phyloP scores from a whole-genome alignment of 2,113 vertebrate genomes.

The Mus musculus region GRCm39 chr14:106779501-106780000 shows the following conservation, averaged over 20 bases:
- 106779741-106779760: not conserved
- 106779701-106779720: not conserved
- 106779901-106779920: not conserved
- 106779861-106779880: not conserved
- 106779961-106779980: not conserved
- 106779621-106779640: not conserved
- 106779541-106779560: not conserved
- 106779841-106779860: not conserved
- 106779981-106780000: not conserved
- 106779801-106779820: not conserved
- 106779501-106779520: not conserved
- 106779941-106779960: not conserved
- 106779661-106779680: not conserved
- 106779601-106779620: not conserved
- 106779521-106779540: not conserved
- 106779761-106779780: not conserved
- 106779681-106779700: not conserved
- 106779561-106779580: not conserved
- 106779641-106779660: not conserved
- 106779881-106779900: not conserved
- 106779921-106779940: not conserved
- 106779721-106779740: not conserved
- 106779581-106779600: not conserved
- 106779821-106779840: not conserved
- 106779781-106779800: not conserved